These are phyloP conservation scores for Yponomeuta plumbellus DNA, from an alignment of 2,888 invertebrate genomes.

Conservation along the genomic window DNA sequence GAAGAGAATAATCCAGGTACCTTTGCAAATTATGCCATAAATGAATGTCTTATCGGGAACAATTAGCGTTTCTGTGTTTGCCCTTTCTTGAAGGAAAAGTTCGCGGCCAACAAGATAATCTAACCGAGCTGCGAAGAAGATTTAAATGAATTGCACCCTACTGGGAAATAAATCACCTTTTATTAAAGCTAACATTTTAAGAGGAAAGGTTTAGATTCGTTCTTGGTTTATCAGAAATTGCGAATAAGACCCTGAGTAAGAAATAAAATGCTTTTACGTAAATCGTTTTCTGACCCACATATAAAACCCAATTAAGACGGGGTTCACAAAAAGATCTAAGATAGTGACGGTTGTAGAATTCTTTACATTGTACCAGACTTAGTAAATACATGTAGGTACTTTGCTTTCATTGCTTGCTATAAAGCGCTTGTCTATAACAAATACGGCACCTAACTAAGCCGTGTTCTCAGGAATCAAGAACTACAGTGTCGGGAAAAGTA, in stretches of 20 bases:
- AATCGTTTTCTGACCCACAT: neutral
- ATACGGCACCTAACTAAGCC: conserved; percentile 33
- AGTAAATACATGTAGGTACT: conserved; percentile 20
- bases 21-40: neutral
- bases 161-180: conserved; percentile 18
- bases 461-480: conserved; percentile 23
- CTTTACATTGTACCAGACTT: conserved; percentile 14
- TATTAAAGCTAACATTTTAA: conserved; percentile 13
- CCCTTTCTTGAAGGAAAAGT: neutral
- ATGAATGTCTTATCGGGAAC: neutral
- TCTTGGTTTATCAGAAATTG: neutral
- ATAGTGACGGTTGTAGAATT: neutral
- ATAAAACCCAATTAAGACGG: neutral
- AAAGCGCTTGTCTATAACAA: conserved; percentile 39
- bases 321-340: neutral
- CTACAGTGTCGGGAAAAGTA: conserved; percentile 42
- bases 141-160: conserved; percentile 17
- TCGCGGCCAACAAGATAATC: conserved; percentile 11
- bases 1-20: neutral
- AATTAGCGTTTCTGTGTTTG: neutral
- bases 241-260: neutral
- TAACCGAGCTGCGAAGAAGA: conserved; percentile 10
- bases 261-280: neutral
- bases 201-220: neutral
- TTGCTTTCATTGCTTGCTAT: conserved; percentile 37